These are phyloP conservation scores for Phalacrocorax carbo DNA, from an alignment of 2,113 vertebrate species.

Conservation along the genomic window DNA sequence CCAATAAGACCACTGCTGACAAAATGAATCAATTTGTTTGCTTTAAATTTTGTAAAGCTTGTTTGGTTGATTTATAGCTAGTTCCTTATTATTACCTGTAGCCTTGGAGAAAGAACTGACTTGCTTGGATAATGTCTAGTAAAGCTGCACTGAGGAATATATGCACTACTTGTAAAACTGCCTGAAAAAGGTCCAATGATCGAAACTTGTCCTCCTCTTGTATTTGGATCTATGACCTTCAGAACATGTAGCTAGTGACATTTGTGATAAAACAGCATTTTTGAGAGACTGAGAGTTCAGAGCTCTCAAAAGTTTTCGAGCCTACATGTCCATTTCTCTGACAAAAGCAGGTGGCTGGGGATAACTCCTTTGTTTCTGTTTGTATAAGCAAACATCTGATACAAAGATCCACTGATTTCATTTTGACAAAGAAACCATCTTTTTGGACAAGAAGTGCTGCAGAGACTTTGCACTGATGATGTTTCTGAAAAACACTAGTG, in stretches of 20 bases:
- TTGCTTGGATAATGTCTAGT: not conserved
- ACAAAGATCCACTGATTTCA: not conserved
- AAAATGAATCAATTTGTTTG: not conserved
- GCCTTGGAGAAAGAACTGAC: not conserved
- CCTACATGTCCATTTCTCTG: not conserved
- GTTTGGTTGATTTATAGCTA: constrained; percentile 18
- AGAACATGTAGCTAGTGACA: not conserved
- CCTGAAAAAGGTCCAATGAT: not conserved
- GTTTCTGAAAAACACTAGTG: not conserved
- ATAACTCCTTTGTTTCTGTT: not conserved
- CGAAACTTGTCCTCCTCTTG: not conserved
- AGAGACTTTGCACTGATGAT: not conserved
- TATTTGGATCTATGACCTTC: not conserved
- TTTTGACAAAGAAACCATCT: not conserved
- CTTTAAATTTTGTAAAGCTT: constrained; percentile 5
- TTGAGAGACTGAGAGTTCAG: not conserved
- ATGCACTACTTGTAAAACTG: not conserved
- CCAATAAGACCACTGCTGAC: not conserved
- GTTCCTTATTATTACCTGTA: not conserved
- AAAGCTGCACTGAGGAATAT: not conserved
- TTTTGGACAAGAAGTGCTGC: not conserved
- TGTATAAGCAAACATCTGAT: not conserved
- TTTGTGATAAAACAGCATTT: not conserved
- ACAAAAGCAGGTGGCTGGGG: not conserved
- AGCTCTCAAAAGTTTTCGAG: not conserved